Base-by-base conservation (phyloP, 2,888 invertebrate genomes). In the Phragmatobia fuliginosa region DNA sequence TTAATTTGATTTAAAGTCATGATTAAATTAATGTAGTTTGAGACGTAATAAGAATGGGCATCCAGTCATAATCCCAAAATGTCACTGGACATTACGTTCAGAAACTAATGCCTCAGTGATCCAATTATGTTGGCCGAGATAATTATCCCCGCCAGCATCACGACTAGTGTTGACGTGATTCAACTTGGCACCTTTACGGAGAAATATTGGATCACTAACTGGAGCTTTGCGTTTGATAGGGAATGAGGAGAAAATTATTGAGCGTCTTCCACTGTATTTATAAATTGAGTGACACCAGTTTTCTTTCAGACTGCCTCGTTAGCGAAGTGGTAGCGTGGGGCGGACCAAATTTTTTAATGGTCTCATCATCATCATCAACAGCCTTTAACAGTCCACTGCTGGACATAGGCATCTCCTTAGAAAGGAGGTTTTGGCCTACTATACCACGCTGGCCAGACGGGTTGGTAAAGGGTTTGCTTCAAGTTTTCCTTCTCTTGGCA, bases 141-240 rank as follows among this genome's bases (percentile, higher is more conserved):
- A 63, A 66, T 63, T 68, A 74, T 62, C 66, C 70, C 14, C 38
- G 41, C 21, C 58, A 60, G 66, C 16, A 62, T 31, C 45, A 32
- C 49, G 70, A 69, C 63, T 67, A 76, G 60, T 60, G 58, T 60
- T 71, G 72, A 77, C 62, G 68, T 74, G 71, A 78, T 63, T 41
- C 21, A 11, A 71, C 67, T 73, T 58, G 70, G 68, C 80, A 70
- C 71, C 76, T 78, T 76, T 33, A 67, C 18, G 14, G 32, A 38
- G 77, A 80, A 77, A 75, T 75, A 78, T 80, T 77, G 25, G 41
- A 79, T 66, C 58, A 58, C 63, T 68, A 69, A 79, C 60, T 77
- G 68, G 28, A 16, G 59, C 7, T 60, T 41, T 8, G n/a, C n/a
- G 31, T 16, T 2, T 38, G 58, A 21, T 59, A 31, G 33, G 32